Conservation (phyloP, 2,113 vertebrate species). For the Piprites chloris region DNA sequence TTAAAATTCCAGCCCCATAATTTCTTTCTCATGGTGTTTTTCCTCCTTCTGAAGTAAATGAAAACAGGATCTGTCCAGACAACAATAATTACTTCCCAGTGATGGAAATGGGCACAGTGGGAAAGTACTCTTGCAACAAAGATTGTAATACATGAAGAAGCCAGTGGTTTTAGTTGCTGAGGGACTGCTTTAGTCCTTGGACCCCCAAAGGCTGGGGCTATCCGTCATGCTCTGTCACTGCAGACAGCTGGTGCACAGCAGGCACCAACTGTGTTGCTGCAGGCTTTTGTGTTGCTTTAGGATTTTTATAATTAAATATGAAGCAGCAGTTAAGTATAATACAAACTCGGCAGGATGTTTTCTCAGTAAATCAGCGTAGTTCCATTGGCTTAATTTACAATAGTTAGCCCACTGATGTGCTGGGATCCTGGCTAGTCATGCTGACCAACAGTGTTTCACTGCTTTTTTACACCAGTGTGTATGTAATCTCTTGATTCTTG, state of each 20-base stretch:
- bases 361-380: not conserved
- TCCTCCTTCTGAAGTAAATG: not conserved
- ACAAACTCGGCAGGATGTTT: not conserved
- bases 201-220: not conserved
- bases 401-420: not conserved
- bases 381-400: not conserved
- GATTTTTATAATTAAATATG: constrained; percentile 30
- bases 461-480: not conserved
- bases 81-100: not conserved
- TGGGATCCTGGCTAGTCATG: not conserved
- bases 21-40: not conserved
- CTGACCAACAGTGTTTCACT: not conserved
- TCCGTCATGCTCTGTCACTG: not conserved
- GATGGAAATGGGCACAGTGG: not conserved
- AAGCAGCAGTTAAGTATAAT: not conserved
- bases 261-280: not conserved
- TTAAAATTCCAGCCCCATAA: not conserved
- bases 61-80: not conserved
- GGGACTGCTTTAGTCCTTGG: not conserved
- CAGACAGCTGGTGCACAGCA: constrained; percentile 39
- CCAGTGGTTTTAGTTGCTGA: not conserved
- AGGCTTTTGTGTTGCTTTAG: constrained; percentile 27
- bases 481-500: not conserved
- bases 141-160: not conserved
- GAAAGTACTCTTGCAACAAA: not conserved